phyloP scores from a whole-genome alignment of 2,113 vertebrate species.

The Gobius niger region DNA sequence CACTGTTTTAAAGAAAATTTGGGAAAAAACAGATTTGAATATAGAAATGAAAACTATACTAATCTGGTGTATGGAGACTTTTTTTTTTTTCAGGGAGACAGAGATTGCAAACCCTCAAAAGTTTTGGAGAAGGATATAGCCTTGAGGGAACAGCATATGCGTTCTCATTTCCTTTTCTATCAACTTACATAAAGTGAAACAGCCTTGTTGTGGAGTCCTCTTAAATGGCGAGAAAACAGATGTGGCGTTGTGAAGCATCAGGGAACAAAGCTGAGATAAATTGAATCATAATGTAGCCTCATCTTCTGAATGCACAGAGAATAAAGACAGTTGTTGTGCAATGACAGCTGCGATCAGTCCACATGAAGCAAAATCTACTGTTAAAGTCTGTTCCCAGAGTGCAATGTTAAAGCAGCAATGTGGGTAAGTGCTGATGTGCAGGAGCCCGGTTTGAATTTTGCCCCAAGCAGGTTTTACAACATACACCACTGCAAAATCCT shows the following conservation, averaged over 20 bases:
- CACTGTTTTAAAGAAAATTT: background rate
- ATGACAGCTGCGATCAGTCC: slow-evolving; percentile 2
- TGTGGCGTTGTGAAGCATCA: background rate
- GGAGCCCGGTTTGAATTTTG: background rate
- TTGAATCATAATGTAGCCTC: slow-evolving; percentile 5
- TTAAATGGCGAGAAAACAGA: slow-evolving; percentile 1
- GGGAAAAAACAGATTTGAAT: background rate
- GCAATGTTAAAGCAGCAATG: background rate
- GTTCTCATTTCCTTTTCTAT: slow-evolving; percentile 7
- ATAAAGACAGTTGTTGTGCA: slow-evolving; percentile 7
- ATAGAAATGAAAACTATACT: background rate
- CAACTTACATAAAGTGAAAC: background rate
- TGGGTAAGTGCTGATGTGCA: background rate
- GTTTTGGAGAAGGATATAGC: background rate
- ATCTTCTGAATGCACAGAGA: slow-evolving; percentile 2
- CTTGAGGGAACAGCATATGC: background rate
- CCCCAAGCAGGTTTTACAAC: background rate
- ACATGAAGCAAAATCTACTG: slow-evolving; percentile 1
- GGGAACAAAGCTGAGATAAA: background rate
- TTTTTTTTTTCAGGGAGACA: background rate
- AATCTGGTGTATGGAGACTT: background rate
- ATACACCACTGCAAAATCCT: too few species aligned
- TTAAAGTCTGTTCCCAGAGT: background rate
- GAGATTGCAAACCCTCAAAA: background rate
- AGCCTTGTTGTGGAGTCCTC: background rate